Evolutionary conservation across 1,140 invertebrate genomes (phyloP).

Genomic region (Caenorhabditis elegans): DNA sequence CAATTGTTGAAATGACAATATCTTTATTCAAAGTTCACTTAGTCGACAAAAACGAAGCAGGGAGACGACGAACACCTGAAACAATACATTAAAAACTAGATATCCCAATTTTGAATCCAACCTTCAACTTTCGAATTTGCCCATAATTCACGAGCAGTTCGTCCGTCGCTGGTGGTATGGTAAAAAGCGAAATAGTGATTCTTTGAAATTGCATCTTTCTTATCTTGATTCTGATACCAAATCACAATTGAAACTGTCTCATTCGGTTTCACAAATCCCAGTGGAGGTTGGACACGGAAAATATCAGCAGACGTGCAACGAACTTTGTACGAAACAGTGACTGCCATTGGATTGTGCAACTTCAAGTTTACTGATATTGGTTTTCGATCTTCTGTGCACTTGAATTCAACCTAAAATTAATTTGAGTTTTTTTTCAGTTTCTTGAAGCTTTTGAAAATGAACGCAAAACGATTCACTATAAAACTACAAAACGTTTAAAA

Average conservation of each 20-base stretch:
- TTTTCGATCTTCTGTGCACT: background rate
- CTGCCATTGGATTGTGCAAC: background rate
- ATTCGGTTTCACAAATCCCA: constrained; percentile 18
- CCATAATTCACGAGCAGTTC: background rate
- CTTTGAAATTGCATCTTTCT: background rate
- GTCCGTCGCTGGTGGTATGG: background rate
- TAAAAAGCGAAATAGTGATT: constrained; percentile 38
- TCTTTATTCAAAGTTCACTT: no score
- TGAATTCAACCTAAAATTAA: background rate
- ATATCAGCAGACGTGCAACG: constrained; percentile 35
- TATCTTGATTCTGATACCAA: constrained; percentile 19
- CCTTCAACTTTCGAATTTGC: background rate
- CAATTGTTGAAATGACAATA: no score
- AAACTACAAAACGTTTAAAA: no score
- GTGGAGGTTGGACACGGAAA: constrained; percentile 39
- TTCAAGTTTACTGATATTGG: background rate
- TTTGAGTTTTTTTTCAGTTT: background rate
- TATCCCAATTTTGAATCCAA: background rate
- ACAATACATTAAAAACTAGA: background rate
- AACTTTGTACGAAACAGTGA: constrained; percentile 8
- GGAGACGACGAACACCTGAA: constrained; percentile 5
- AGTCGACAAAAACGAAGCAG: background rate
- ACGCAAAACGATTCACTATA: no score
- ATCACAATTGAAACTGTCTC: constrained; percentile 18
- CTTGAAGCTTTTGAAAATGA: background rate